Conservation (phyloP, 2,888 invertebrate species). For the Agrochola litura region DNA sequence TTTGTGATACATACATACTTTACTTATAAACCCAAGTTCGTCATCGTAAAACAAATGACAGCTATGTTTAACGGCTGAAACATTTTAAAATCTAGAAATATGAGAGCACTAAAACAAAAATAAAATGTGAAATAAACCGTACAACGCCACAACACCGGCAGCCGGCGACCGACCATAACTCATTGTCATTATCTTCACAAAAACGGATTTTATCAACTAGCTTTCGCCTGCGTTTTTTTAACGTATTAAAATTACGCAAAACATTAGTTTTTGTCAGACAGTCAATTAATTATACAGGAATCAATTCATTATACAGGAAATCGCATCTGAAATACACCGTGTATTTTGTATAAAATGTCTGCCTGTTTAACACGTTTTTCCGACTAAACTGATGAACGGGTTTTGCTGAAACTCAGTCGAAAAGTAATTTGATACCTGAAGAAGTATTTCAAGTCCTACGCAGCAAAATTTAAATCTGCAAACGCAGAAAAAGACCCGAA, state of each 20-base stretch:
- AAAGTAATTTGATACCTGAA: not conserved
- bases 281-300: not conserved
- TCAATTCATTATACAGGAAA: not conserved
- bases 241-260: slow-evolving; percentile 21
- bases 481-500: not conserved
- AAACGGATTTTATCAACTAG: slow-evolving; percentile 40
- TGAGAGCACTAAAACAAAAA: slow-evolving; percentile 27
- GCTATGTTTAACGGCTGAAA: not conserved
- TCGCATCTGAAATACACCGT: not conserved
- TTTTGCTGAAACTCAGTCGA: too few relatives aligned
- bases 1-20: not conserved
- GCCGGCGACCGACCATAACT: slow-evolving; percentile 46
- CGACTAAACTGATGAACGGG: too few relatives aligned
- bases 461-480: not conserved
- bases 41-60: not conserved
- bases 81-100: slow-evolving; percentile 21
- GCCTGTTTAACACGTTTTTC: not conserved
- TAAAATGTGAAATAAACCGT: slow-evolving; percentile 37
- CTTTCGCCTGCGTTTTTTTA: slow-evolving; percentile 11
- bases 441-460: not conserved
- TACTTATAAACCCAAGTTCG: not conserved
- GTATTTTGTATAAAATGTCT: not conserved
- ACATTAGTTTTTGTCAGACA: slow-evolving; percentile 25
- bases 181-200: slow-evolving; percentile 42
- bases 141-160: slow-evolving; percentile 22